phyloP scores from a whole-genome alignment of 2,888 invertebrate genomes.

The Tipula vernalis region DNA sequence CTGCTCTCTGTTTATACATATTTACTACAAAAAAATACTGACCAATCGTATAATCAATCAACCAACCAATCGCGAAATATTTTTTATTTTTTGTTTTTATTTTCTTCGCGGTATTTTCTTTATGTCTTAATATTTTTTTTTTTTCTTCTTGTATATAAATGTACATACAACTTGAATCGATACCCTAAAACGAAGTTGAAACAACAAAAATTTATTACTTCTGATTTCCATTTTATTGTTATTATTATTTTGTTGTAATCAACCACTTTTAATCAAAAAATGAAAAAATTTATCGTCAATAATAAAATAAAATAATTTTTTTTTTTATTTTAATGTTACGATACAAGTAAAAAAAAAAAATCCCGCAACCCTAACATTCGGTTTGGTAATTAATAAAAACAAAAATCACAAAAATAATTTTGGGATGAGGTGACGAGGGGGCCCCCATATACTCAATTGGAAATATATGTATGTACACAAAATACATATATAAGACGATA shows the following conservation, averaged over 20 bases:
- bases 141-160: too few species aligned
- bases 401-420: not conserved
- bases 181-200: not conserved
- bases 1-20: not conserved
- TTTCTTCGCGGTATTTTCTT: conserved; percentile 4
- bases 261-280: not conserved
- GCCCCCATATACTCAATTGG: not conserved
- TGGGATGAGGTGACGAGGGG: not conserved
- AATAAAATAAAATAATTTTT: not conserved
- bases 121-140: not conserved
- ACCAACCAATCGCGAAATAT: not conserved
- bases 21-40: not conserved
- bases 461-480: not conserved
- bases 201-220: not conserved
- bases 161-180: not conserved
- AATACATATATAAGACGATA: not conserved
- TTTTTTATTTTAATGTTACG: not conserved
- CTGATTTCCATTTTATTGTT: conserved; percentile 4
- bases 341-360: not conserved
- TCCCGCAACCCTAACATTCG: conserved; percentile 4
- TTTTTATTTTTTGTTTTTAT: not conserved
- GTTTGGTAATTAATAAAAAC: not conserved
- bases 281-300: not conserved
- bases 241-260: conserved; percentile 4
- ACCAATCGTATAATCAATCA: not conserved